phyloP scores from a whole-genome alignment of 2,113 vertebrate genomes.

The Trogon surrucura region DNA sequence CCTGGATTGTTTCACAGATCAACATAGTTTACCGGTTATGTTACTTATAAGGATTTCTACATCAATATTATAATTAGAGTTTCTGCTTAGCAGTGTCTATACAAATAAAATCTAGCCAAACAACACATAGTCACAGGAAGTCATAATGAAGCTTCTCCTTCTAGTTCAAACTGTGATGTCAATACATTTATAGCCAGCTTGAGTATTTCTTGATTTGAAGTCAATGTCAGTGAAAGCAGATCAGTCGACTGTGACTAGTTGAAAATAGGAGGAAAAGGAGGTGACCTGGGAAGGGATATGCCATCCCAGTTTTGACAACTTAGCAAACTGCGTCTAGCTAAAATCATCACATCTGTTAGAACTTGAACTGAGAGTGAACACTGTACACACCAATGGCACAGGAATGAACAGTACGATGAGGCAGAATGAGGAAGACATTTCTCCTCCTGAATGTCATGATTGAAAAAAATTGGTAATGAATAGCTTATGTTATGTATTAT shows the following conservation, averaged over 20 bases:
- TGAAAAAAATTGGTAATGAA: neutral
- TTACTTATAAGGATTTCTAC: neutral
- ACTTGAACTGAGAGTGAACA: neutral
- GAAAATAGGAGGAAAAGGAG: neutral
- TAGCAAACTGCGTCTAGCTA: neutral
- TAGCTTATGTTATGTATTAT: neutral
- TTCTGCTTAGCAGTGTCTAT: neutral
- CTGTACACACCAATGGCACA: neutral
- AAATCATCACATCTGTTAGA: neutral
- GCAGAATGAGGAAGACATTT: neutral
- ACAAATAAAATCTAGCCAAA: neutral
- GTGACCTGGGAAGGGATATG: neutral
- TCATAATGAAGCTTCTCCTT: neutral
- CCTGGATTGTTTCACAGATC: neutral
- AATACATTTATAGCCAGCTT: neutral
- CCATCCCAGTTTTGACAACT: neutral
- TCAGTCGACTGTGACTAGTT: neutral
- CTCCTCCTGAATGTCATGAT: neutral
- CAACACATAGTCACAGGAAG: neutral
- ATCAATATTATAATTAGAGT: neutral
- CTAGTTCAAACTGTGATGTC: neutral
- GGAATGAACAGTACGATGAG: neutral
- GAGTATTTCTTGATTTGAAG: neutral
- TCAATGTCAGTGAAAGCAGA: neutral
- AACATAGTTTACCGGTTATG: neutral